A percentile compares a stretch with the other conserved stretches of the same genome.
Evolutionary conservation across 2,113 vertebrate genomes (phyloP).

Genomic region (Meleagris gallopavo): DNA sequence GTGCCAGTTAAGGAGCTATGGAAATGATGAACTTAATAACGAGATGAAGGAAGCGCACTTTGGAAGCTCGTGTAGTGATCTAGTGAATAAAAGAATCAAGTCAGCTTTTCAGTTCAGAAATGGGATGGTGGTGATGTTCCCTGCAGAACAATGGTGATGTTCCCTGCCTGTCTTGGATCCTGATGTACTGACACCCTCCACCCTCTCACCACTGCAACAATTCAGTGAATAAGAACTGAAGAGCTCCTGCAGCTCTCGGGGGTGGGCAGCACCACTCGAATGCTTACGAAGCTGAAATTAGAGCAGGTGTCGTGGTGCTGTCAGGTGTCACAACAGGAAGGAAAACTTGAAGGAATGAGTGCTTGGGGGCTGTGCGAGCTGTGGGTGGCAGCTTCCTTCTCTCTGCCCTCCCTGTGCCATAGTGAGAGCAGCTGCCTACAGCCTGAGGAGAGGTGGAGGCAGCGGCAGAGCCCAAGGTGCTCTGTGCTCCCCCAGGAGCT

Average conservation of each 20-base stretch:
- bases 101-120: not conserved
- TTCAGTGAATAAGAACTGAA: not conserved
- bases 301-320: not conserved
- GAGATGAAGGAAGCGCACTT: not conserved
- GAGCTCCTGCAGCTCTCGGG: not conserved
- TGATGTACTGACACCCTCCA: not conserved
- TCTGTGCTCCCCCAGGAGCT: not conserved
- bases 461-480: rapidly evolving
- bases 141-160: not conserved
- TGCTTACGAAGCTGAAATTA: not conserved
- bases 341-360: rapidly evolving
- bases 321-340: not conserved
- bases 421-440: not conserved
- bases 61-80: not conserved
- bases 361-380: not conserved
- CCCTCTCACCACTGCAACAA: not conserved
- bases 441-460: rapidly evolving
- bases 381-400: not conserved
- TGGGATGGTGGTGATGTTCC: not conserved
- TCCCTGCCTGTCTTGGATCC: not conserved
- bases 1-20: conserved; percentile 45
- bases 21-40: not conserved
- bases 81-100: not conserved
- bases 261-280: not conserved
- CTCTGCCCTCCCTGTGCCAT: not conserved